A percentile compares a stretch with the other conserved stretches of the same genome.
These are phyloP conservation scores for Griposia aprilina DNA, from an alignment of 2,888 invertebrate species.

Conservation along the genomic window DNA sequence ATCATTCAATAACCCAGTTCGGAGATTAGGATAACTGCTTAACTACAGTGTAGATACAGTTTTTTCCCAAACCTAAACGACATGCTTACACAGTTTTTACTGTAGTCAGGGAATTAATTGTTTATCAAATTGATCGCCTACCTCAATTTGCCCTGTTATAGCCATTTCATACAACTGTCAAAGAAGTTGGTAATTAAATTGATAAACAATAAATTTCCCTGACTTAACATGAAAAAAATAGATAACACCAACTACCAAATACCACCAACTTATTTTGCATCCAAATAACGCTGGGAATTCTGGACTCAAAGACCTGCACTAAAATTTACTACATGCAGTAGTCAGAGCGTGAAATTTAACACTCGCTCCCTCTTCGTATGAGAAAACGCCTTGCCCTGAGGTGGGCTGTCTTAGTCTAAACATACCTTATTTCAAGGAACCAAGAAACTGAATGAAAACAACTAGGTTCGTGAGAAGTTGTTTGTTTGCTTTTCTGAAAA, in stretches of 20 bases:
- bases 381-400: neutral
- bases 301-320: neutral
- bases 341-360: neutral
- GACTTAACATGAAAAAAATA: neutral
- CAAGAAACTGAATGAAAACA: conserved; percentile 25
- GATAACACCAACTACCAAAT: neutral
- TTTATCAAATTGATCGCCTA: too few relatives aligned
- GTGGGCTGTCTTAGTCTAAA: neutral
- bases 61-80: too few relatives aligned
- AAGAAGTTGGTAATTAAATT: too few relatives aligned
- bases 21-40: too few relatives aligned
- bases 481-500: conserved; percentile 19
- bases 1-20: neutral
- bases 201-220: neutral
- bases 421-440: conserved; percentile 11
- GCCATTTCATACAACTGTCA: too few relatives aligned
- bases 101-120: too few relatives aligned
- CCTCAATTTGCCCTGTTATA: too few relatives aligned
- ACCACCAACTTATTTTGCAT: neutral
- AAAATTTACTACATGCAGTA: neutral
- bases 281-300: neutral
- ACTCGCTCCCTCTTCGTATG: neutral
- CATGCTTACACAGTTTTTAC: too few relatives aligned
- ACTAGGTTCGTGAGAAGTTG: neutral
- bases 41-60: too few relatives aligned